Percentiles rank a stretch among this genome's conserved stretches.
These are phyloP conservation scores for Mya arenaria DNA, from an alignment of 1,140 invertebrate species.

Conservation along the genomic window DNA sequence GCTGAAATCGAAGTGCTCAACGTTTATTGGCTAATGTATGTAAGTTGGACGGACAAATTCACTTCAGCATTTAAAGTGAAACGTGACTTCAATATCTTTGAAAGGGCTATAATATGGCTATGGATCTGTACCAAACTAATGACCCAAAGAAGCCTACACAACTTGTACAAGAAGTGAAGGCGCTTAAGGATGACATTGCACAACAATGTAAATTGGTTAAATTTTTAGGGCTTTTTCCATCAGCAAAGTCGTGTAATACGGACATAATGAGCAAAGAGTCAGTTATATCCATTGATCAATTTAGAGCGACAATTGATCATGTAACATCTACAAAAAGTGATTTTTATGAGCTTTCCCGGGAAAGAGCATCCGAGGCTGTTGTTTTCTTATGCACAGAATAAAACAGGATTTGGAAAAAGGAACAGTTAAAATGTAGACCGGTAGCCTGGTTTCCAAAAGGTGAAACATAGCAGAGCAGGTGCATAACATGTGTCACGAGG, in stretches of 20 bases:
- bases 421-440: not conserved
- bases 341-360: not conserved
- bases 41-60: not conserved
- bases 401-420: slow-evolving; percentile 30
- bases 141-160: not conserved
- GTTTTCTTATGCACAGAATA: not conserved
- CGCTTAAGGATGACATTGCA: not conserved
- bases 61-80: not conserved
- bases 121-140: not conserved
- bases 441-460: slow-evolving; percentile 19
- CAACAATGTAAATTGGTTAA: slow-evolving; percentile 8
- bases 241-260: not conserved
- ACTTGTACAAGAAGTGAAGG: not conserved
- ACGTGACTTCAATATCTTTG: not conserved
- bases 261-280: no score
- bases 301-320: not conserved
- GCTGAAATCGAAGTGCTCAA: not conserved
- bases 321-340: not conserved
- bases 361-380: slow-evolving; percentile 5
- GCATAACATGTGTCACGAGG: not conserved
- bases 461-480: not conserved
- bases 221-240: not conserved
- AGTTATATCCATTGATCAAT: not conserved
- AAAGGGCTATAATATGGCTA: not conserved
- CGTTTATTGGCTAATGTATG: not conserved